Conservation (phyloP, 2,797 vertebrate genomes). For the Botia almorhae region DNA sequence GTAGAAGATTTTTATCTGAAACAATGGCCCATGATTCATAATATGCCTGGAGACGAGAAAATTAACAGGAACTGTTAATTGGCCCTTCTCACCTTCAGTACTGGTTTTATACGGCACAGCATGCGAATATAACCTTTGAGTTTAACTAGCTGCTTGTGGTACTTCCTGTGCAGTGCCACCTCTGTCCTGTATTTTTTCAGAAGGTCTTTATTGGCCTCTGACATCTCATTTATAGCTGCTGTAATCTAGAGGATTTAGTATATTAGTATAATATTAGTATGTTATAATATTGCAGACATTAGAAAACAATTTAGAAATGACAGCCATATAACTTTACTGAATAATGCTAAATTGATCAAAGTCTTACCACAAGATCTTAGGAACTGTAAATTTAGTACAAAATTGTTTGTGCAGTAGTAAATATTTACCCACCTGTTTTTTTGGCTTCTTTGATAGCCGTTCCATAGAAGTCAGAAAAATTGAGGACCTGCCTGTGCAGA, state of each 20-base stretch:
- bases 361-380: background rate
- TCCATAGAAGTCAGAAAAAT: constrained; percentile 89
- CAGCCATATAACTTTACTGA: background rate
- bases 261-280: too few relatives aligned
- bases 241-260: constrained; percentile 78
- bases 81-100: constrained; percentile 77
- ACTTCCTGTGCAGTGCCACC: constrained; percentile 81
- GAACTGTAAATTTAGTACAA: background rate
- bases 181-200: constrained; percentile 84
- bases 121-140: constrained; percentile 93
- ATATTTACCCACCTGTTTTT: constrained; percentile 78
- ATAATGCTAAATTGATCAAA: too few relatives aligned
- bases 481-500: constrained; percentile 86
- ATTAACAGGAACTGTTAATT: constrained; percentile 70
- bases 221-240: constrained; percentile 81
- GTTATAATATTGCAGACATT: background rate
- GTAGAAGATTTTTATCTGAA: too few relatives aligned
- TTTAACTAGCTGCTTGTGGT: constrained; percentile 88
- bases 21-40: too few relatives aligned
- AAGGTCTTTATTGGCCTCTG: constrained; percentile 79
- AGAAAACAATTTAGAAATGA: background rate
- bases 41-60: too few relatives aligned
- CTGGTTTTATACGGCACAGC: constrained; percentile 87
- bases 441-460: constrained; percentile 84
- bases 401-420: background rate